phyloP scores from a whole-genome alignment of 2,797 vertebrate species.

The Oreochromis mossambicus region DNA sequence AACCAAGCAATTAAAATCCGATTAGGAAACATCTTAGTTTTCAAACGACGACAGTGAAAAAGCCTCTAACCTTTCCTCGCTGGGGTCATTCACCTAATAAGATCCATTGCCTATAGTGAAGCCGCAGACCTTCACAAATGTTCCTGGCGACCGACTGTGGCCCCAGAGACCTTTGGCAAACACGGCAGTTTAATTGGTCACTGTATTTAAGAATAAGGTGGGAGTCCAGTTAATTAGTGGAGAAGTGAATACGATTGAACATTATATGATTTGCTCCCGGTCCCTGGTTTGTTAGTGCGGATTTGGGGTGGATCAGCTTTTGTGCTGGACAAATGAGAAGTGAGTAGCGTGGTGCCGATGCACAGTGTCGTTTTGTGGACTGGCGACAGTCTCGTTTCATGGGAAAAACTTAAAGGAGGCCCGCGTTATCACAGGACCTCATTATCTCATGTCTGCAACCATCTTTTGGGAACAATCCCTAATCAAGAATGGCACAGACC shows the following conservation, averaged over 20 bases:
- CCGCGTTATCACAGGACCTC: slow-evolving; percentile 80
- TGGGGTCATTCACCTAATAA: slow-evolving; percentile 82
- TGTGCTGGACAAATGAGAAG: slow-evolving; percentile 90
- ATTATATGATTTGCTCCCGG: slow-evolving; percentile 85
- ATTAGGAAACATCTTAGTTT: slow-evolving; percentile 80
- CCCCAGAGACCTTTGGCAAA: slow-evolving; percentile 86
- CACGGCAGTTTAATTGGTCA: slow-evolving; percentile 88
- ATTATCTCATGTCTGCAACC: slow-evolving; percentile 88
- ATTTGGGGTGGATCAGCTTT: slow-evolving; percentile 92
- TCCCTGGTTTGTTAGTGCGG: slow-evolving; percentile 84
- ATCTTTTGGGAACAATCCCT: slow-evolving; percentile 78
- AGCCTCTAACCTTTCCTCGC: slow-evolving; percentile 69
- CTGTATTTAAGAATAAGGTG: slow-evolving; percentile 83
- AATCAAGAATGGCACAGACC: slow-evolving; percentile 80
- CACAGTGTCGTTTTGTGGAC: slow-evolving; percentile 87
- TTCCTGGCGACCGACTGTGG: slow-evolving; percentile 80
- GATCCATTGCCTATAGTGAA: slow-evolving; percentile 85
- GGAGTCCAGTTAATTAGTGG: slow-evolving; percentile 97
- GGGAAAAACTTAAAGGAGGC: slow-evolving; percentile 84
- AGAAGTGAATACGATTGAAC: slow-evolving; percentile 86
- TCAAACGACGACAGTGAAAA: slow-evolving; percentile 72
- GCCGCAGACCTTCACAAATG: slow-evolving; percentile 86
- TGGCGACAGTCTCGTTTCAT: slow-evolving; percentile 87
- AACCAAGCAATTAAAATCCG: slow-evolving; percentile 82
- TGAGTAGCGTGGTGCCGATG: slow-evolving; percentile 86